phyloP scores from a whole-genome alignment of 2,797 vertebrate genomes.

The Alcedo quadribrachys region DNA sequence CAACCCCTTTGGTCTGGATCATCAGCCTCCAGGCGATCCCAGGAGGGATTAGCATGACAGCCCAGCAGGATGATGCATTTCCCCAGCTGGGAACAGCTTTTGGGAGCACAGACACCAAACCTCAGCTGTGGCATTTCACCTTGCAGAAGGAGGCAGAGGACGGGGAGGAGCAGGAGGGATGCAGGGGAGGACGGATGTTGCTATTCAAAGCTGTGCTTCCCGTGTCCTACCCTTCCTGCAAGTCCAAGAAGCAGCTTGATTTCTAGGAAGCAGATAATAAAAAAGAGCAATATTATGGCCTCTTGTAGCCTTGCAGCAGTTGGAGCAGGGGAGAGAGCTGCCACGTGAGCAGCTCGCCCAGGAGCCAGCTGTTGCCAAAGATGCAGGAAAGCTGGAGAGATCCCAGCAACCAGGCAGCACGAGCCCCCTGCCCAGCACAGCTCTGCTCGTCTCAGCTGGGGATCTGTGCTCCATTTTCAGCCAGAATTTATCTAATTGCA shows the following conservation, averaged over 20 bases:
- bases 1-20: not conserved
- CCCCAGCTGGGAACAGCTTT: not conserved
- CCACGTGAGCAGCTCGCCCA: not conserved
- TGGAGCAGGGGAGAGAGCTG: not conserved
- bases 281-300: not conserved
- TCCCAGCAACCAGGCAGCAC: not conserved
- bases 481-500: not conserved
- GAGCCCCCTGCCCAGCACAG: rapidly evolving
- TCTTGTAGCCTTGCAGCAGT: not conserved
- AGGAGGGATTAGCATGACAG: not conserved
- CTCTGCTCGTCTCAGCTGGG: not conserved
- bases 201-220: not conserved
- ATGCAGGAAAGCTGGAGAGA: not conserved
- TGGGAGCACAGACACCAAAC: slow-evolving; percentile 26
- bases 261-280: not conserved
- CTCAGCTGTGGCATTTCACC: slow-evolving; percentile 18
- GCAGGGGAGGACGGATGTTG: not conserved
- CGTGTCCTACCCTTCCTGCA: rapidly evolving
- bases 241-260: not conserved
- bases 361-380: not conserved
- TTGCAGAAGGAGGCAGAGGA: not conserved
- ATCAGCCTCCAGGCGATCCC: not conserved
- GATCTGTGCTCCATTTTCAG: not conserved
- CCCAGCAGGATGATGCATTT: not conserved
- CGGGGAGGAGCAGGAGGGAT: not conserved